Percentiles rank a stretch among this genome's conserved stretches.
Conservation (phyloP, 2,888 invertebrate genomes). For the Pristionchus exspectatus region DNA sequence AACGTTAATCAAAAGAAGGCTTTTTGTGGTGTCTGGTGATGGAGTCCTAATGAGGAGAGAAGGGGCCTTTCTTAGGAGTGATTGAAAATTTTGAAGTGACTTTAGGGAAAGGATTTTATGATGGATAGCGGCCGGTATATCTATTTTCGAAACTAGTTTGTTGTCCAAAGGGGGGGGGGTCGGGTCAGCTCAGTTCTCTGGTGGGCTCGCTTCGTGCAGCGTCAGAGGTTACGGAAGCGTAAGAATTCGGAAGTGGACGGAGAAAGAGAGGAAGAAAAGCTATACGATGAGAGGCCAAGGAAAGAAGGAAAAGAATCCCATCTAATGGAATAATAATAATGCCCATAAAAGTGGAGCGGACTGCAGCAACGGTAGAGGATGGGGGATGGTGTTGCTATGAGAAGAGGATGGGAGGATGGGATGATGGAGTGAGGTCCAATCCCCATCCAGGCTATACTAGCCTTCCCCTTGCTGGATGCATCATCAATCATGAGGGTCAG, state of each 20-base stretch:
- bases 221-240: constrained; percentile 10
- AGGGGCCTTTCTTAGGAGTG: not conserved
- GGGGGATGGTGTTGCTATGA: not conserved
- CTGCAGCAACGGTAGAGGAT: not conserved
- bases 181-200: constrained; percentile 29
- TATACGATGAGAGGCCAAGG: constrained; percentile 17
- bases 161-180: not conserved
- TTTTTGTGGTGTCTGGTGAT: not conserved
- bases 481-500: no score
- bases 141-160: not conserved
- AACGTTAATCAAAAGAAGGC: not conserved
- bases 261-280: not conserved
- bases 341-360: constrained; percentile 14
- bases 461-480: no score
- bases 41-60: not conserved
- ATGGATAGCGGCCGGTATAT: not conserved
- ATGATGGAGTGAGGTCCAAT: not conserved
- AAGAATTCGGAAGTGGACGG: constrained; percentile 15
- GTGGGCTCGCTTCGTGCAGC: not conserved
- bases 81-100: not conserved
- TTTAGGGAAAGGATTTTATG: not conserved
- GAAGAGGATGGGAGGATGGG: not conserved
- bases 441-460: no score
- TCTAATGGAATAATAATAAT: constrained; percentile 41
- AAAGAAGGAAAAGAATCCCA: not conserved